Evolutionary conservation across 37 sponge, comb jelly and placozoan species (phyloP).

Genomic region (Corticium candelabrum): DNA sequence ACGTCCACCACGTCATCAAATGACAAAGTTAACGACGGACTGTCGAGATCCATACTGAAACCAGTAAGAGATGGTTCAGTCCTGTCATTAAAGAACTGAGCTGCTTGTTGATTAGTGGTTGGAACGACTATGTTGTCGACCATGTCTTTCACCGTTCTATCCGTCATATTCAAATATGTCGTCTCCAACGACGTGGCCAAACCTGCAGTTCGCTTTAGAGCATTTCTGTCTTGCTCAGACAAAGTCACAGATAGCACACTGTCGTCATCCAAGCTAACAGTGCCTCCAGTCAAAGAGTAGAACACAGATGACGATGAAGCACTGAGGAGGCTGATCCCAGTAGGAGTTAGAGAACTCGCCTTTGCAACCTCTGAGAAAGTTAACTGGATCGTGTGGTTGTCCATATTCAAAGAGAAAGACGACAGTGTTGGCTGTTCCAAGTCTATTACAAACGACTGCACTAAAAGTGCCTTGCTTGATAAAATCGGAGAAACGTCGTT

Average conservation of each 20-base stretch:
- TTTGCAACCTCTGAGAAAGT: slow-evolving; percentile 18
- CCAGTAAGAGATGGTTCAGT: slow-evolving; percentile 28
- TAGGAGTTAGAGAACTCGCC: slow-evolving; percentile 1
- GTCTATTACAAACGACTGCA: slow-evolving; percentile 13
- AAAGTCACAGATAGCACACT: not conserved
- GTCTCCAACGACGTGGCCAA: slow-evolving; percentile 38
- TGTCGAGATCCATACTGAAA: slow-evolving; percentile 54
- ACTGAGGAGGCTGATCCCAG: slow-evolving; percentile 8
- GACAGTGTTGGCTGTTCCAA: slow-evolving; percentile 22
- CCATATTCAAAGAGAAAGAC: slow-evolving; percentile 24
- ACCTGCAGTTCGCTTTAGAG: slow-evolving; percentile 35
- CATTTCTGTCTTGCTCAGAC: slow-evolving; percentile 40
- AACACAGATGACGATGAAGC: slow-evolving; percentile 20
- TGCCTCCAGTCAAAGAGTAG: not conserved
- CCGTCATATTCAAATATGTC: slow-evolving; percentile 40
- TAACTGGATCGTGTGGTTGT: slow-evolving; percentile 8
- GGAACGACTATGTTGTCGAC: slow-evolving; percentile 17
- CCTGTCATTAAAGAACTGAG: slow-evolving; percentile 21
- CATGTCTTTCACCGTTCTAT: slow-evolving; percentile 37
- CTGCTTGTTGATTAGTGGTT: not conserved
- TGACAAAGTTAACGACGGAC: slow-evolving; percentile 36
- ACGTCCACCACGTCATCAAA: slow-evolving; percentile 40
- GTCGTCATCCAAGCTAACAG: not conserved
- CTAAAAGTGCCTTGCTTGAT: not conserved
- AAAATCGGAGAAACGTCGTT: slow-evolving; percentile 12